phyloP scores from a whole-genome alignment of 2,888 invertebrate genomes.

The Dastarcus helophoroides region DNA sequence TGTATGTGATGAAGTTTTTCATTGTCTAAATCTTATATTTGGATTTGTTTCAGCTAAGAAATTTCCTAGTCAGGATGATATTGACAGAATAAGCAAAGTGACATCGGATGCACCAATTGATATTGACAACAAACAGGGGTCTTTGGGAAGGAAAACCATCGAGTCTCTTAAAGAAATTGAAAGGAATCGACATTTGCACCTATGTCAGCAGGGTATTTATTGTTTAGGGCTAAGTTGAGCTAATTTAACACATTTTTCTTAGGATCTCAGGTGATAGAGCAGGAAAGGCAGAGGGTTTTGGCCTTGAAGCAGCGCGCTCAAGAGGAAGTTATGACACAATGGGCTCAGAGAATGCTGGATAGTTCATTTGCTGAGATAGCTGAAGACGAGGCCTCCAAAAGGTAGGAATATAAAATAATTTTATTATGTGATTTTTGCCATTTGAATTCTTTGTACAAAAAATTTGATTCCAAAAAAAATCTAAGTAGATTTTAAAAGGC shows the following conservation, averaged over 20 bases:
- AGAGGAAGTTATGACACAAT: conserved; percentile 79
- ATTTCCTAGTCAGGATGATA: conserved; percentile 70
- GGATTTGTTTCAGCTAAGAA: conserved; percentile 16
- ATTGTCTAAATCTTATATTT: conserved; percentile 1
- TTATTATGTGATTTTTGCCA: too few species aligned
- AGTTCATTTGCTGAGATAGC: conserved; percentile 53
- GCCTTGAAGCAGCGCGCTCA: conserved; percentile 79
- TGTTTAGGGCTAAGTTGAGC: not conserved
- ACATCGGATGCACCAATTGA: conserved; percentile 71
- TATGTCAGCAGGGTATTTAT: conserved; percentile 79
- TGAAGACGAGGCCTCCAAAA: too few species aligned
- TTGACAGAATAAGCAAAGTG: conserved; percentile 80
- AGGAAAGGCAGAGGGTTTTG: conserved; percentile 76
- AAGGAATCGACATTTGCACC: conserved; percentile 70
- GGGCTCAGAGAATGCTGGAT: conserved; percentile 59
- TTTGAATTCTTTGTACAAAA: too few species aligned
- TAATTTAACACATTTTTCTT: too few species aligned
- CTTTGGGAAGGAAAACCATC: conserved; percentile 64
- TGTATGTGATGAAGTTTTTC: conserved; percentile 18
- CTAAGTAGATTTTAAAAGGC: too few species aligned
- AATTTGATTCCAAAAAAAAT: too few species aligned
- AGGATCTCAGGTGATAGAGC: conserved; percentile 87
- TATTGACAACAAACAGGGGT: conserved; percentile 54
- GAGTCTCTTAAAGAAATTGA: conserved; percentile 86
- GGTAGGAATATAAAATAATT: too few species aligned